Evolutionary conservation across 2,888 invertebrate species (phyloP), one percentile per base, ranked within the genome.

Genomic region (Amphimallon solstitiale): DNA sequence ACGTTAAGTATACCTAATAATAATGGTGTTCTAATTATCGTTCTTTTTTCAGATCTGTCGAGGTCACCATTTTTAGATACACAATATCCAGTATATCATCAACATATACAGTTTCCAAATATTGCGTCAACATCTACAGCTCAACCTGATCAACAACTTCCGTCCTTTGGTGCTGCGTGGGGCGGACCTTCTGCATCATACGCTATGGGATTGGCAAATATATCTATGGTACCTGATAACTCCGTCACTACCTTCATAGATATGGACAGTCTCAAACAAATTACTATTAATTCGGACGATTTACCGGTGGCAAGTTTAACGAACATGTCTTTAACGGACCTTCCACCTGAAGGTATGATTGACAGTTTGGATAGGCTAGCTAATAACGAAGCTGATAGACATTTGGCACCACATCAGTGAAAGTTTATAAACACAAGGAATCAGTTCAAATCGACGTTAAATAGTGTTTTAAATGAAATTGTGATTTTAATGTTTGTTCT

Each of bases 321-420:
- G 68, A 84, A 84, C 71, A 74, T 86, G 51, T 84, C 84, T 0
- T 75, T 86, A 63, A 81, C 81, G 1, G 86, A 86, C 63, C 9
- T 65, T 29, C 38, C 45, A n/a, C 19, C 62, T n/a, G 74, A 78
- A 59, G 85, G 82, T 73, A 85, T 86, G 85, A 84, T 85, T 1
- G 86, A 87, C 69, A 86, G 86, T 75, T 84, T 87, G 68, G 85
- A 85, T n/a, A 81, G 83, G 70, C 74, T 86, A 56, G 83, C 85
- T 1, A 83, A 83, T 59, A 82, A 75, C 38, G 82, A 82, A 23
- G 80, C 83, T 40, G 82, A 84, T 65, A 83, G 40, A 48, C 67
- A 67, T 43, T 63, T 65, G 14, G n/a, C 37, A 10, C 54, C 46
- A 2, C 34, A 19, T 15, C 35, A 64, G 7, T 40, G 40, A 35